A percentile compares a stretch with the other conserved stretches of the same genome.
Conservation (phyloP, 2,113 vertebrate species). For the Glareola pratincola region DNA sequence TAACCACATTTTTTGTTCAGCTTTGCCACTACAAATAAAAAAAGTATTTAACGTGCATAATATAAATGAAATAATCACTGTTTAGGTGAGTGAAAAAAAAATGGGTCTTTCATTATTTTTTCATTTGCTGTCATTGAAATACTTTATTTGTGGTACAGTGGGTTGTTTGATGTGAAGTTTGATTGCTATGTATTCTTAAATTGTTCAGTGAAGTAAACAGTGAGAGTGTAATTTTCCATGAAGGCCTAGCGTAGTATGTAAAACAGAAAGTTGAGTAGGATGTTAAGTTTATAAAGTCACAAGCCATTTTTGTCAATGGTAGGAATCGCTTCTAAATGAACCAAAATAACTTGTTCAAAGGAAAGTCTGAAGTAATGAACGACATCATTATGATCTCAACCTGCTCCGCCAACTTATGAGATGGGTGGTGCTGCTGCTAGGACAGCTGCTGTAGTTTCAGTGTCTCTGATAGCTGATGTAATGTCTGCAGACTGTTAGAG, state of each 20-base stretch:
- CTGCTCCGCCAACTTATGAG: not conserved
- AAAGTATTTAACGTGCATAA: not conserved
- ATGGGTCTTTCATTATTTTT: not conserved
- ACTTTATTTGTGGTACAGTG: not conserved
- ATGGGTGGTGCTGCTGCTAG: not conserved
- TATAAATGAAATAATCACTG: not conserved
- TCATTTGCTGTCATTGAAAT: not conserved
- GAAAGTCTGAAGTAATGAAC: not conserved
- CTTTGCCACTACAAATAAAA: not conserved
- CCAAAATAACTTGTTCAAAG: not conserved
- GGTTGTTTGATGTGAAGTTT: not conserved
- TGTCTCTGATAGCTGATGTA: slow-evolving; percentile 28
- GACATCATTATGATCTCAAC: slow-evolving; percentile 2
- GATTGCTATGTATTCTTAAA: not conserved
- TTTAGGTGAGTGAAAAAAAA: not conserved
- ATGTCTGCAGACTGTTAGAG: not conserved
- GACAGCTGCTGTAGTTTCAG: not conserved
- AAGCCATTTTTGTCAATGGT: not conserved
- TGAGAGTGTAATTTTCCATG: not conserved
- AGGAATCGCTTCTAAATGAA: not conserved
- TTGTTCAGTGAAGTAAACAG: not conserved
- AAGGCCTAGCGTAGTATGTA: rapidly evolving
- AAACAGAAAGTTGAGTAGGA: not conserved
- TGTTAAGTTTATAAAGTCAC: not conserved
- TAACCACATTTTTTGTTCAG: not conserved